A percentile compares a stretch with the other conserved stretches of the same genome.
phyloP scores from a whole-genome alignment of 1,140 invertebrate genomes.

The Aphelenchoides besseyi region DNA sequence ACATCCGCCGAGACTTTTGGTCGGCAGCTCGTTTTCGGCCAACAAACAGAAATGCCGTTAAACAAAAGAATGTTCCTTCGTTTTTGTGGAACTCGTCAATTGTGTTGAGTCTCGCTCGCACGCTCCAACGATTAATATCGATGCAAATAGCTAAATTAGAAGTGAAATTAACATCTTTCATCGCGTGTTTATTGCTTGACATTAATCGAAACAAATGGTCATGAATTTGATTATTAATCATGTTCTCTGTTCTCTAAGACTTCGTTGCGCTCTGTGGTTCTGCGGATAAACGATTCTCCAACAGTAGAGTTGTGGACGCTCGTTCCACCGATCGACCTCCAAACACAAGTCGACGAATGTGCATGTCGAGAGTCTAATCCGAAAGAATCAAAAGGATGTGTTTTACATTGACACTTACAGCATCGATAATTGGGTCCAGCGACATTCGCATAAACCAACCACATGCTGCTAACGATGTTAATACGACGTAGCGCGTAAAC shows the following conservation, averaged over 20 bases:
- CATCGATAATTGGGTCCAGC: constrained; percentile 15
- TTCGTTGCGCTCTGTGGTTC: not conserved
- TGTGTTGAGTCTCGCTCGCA: no score
- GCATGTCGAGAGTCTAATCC: not conserved
- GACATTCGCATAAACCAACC: constrained; percentile 21
- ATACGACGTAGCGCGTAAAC: constrained; percentile 16
- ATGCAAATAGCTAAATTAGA: no score
- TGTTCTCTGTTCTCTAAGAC: no score
- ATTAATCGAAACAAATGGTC: no score
- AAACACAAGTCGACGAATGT: constrained; percentile 13
- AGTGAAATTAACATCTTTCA: no score
- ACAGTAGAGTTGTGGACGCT: constrained; percentile 13
- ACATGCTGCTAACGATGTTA: constrained; percentile 6
- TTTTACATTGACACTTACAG: constrained; percentile 4
- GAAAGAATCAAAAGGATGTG: not conserved
- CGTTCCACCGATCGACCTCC: not conserved
- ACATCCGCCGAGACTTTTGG: not conserved
- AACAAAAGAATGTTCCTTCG: not conserved
- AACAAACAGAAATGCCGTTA: not conserved
- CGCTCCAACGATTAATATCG: no score
- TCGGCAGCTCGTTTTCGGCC: not conserved
- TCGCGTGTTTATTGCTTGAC: no score
- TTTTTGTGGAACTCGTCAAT: no score
- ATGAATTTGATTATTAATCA: no score
- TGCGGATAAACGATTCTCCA: constrained; percentile 3